Evolutionary conservation across 2,113 vertebrate species (phyloP), one percentile per base, ranked within the genome.

Genomic region (Elephas maximus): DNA sequence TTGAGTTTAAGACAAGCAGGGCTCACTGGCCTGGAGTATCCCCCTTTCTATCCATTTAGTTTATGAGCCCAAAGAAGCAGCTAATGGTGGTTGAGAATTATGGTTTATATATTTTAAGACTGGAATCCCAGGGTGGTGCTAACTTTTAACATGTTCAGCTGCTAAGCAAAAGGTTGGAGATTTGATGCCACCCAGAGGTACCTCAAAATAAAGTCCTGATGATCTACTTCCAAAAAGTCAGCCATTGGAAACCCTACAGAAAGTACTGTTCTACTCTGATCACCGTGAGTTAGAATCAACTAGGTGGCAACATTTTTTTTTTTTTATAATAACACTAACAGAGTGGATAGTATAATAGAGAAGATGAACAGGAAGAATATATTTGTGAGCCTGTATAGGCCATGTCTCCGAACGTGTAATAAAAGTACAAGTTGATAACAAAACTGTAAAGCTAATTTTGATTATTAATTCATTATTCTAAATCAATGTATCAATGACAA

Each of bases 1-100:
- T 12, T 78, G 67, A 82, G 44, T 87, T 92, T 2, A 83, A 94
- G 92, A 67, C 90, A 53, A 94, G 69, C 3, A 82, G n/a, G 15
- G 37, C 1, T 94, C 37, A 74, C 44, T 26, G 83, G 2, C 6
- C 21, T 51, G 1, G 1, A 73, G 15, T 73, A 21, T 63, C 7
- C 53, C 15, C 3, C 10, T 37, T 92, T 81, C 8, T 81, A 71
- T 30, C 8, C 7, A n/a, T 81, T 81, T 93, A 76, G 53, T 18
- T 85, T 71, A 93, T 14, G 4, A 84, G 9, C 21, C 23, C 44
- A 9, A 86, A 78, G 51, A 18, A 78, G n/a, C 5, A 92, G 28
- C 71, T 81, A 71, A 57, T 81, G 6, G 4, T 89, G 20, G 63
- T 18, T 44, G 23, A 81, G 30, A 63, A 51, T 65, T 74, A 74